Conservation (phyloP, 1,140 invertebrate species). For the Penaeus chinensis region DNA sequence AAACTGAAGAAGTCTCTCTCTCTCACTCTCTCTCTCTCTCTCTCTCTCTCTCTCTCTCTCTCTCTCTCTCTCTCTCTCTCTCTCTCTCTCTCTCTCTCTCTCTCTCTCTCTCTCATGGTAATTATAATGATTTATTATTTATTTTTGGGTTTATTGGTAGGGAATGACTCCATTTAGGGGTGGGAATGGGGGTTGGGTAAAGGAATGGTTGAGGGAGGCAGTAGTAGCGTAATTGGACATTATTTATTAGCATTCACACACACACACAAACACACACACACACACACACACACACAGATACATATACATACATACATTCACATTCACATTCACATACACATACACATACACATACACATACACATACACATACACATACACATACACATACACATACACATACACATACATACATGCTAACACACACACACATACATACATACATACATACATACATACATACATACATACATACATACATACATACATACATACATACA, state of each 20-base stretch:
- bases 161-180: neutral
- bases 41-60: constrained; percentile 31
- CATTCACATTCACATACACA: neutral
- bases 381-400: neutral
- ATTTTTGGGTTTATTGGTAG: no score
- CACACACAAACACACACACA: neutral
- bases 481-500: neutral
- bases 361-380: neutral
- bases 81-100: constrained; percentile 36
- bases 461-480: neutral
- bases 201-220: neutral
- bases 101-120: constrained; percentile 1
- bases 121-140: no score
- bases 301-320: neutral
- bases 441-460: neutral
- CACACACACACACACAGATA: neutral
- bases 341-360: neutral
- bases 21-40: constrained; percentile 26
- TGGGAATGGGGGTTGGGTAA: neutral
- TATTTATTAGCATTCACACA: neutral
- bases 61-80: constrained; percentile 29
- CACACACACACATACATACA: neutral
- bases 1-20: neutral
- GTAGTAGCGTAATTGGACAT: neutral
- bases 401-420: neutral